Evolutionary conservation across 1,140 invertebrate genomes (phyloP), one percentile per base, ranked within the genome.

Genomic region (Ruditapes philippinarum): DNA sequence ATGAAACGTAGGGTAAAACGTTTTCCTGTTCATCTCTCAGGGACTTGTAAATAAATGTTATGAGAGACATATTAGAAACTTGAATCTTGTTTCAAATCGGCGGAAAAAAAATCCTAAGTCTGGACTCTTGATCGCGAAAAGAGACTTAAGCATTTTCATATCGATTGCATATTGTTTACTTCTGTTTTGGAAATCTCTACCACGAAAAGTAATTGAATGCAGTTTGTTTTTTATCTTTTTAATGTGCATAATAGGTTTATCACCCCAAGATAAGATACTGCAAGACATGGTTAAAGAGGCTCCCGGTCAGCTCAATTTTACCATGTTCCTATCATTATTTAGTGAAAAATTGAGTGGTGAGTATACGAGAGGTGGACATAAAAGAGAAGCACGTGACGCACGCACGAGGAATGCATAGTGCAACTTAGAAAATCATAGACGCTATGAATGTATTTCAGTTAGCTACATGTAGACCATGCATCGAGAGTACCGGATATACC

Each of bases 261-360:
- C 70, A 33, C 94, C 99, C 19, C 98, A 97, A 79, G 98, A 99
- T 95, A 98, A 98, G 33, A 99, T 99, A 94, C 96, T 99, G 90
- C 98, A 99, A 93, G 97, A 97, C 54, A 99, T 99, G 99, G 98
- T 99, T 98, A 99, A 98, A 95, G 99, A 99, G 96, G 98, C 98
- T 11, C 98, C 98, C 0, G 80, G 76, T 40, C 98, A 99, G 57
- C 99, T 99, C 82, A 99, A 99, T 96, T 99, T 99, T 95, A 99
- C 99, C 38, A 99, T 99, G 98, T 99, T 99, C 96, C 96, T 99
- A n/a, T 99, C 99, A 25, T 96, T 99, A 40, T 99, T 99, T 96
- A 99, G 99, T 86, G 99, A 99, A 91, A 95, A 96, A 90, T 91
- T 96, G 86, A 98, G 99, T 96, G 99, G 99, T 96, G 92, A 92